Evolutionary conservation across 1,140 invertebrate genomes (phyloP).

Genomic region (Papilio polytes): DNA sequence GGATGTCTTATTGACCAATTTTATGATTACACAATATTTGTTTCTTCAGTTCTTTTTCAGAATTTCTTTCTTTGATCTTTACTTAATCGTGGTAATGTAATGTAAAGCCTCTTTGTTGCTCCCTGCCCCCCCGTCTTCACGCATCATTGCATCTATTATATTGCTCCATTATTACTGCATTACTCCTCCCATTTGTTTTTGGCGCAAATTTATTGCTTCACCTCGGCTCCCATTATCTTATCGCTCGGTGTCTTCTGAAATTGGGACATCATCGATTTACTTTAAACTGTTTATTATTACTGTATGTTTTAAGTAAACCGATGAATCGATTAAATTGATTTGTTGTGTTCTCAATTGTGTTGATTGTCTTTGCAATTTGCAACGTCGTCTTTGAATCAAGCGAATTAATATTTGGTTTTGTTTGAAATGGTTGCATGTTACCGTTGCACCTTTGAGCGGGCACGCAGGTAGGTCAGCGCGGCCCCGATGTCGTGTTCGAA

Average conservation of each 20-base stretch:
- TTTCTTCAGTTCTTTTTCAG: no score
- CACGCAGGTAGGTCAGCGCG: constrained; percentile 26
- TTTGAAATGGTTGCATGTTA: constrained; percentile 1
- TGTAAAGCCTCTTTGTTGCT: background rate
- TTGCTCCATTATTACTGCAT: constrained; percentile 11
- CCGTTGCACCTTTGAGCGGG: constrained; percentile 7
- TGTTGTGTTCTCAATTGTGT: no score
- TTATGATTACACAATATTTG: background rate
- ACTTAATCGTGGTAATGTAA: background rate
- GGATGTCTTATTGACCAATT: background rate
- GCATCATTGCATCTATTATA: constrained; percentile 16
- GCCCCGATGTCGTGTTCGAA: constrained; percentile 8
- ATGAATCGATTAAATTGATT: no score
- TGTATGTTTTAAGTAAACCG: no score
- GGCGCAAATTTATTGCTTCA: constrained; percentile 7
- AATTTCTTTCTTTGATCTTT: background rate
- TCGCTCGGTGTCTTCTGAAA: background rate
- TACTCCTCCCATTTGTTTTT: constrained; percentile 15
- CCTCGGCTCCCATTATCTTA: background rate
- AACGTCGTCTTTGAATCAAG: background rate
- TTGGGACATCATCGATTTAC: background rate
- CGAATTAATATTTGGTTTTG: background rate
- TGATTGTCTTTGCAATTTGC: background rate
- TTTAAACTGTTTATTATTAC: background rate
- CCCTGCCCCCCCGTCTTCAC: background rate